Conservation (phyloP, 53 echinoderm and acorn worm genomes). For the Holothuria scabra region DNA sequence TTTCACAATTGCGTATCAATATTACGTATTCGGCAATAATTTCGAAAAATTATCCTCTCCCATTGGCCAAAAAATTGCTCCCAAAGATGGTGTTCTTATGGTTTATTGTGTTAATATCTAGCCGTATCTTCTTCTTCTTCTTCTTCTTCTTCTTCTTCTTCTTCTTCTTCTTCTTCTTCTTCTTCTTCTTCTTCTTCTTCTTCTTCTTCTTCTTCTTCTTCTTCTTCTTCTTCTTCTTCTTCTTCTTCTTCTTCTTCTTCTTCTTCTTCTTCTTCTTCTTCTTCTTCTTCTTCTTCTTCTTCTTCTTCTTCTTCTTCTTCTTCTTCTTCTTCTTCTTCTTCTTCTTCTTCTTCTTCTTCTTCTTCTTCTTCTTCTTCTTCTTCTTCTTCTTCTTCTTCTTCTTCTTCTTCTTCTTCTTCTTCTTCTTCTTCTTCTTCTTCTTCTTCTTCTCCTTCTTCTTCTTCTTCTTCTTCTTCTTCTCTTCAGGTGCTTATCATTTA, state of each 20-base stretch:
- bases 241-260: constrained; percentile 5
- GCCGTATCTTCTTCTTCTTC: background rate
- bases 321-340: constrained; percentile 39
- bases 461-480: constrained; percentile 34
- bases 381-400: constrained; percentile 34
- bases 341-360: constrained; percentile 39
- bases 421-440: constrained; percentile 39
- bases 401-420: constrained; percentile 39
- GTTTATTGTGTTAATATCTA: too few species aligned
- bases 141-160: constrained; percentile 16
- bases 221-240: constrained; percentile 5
- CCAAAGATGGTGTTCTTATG: too few species aligned
- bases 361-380: constrained; percentile 39
- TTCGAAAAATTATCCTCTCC: too few species aligned
- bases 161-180: background rate
- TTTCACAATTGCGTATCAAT: too few species aligned
- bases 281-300: constrained; percentile 22
- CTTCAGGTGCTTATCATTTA: too few species aligned
- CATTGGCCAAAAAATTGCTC: too few species aligned
- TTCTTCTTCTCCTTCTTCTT: constrained; percentile 31
- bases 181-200: constrained; percentile 32
- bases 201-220: constrained; percentile 11
- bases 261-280: constrained; percentile 33
- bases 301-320: constrained; percentile 15
- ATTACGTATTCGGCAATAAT: too few species aligned